Conservation (phyloP, 30 jellyfish, hydroid and myxozoan species). For the Aurelia coerulea region DNA sequence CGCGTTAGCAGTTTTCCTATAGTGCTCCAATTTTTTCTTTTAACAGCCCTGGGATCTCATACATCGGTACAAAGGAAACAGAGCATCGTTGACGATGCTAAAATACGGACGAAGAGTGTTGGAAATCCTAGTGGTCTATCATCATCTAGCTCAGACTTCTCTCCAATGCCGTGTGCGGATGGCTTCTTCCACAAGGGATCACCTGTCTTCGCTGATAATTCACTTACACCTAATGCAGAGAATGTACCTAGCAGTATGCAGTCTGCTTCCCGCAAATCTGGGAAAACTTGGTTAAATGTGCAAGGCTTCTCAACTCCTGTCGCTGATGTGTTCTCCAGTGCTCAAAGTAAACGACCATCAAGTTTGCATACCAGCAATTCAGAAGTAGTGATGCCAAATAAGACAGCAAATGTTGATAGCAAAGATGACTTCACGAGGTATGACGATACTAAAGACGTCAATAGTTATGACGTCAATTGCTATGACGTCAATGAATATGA, state of each 20-base stretch:
- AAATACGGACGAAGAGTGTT: too few relatives aligned
- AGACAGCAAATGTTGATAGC: background rate
- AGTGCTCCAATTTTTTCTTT: too few relatives aligned
- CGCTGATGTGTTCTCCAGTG: background rate
- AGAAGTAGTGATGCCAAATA: background rate
- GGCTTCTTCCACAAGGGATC: slow-evolving; percentile 50
- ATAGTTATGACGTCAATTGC: background rate
- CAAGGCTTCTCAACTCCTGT: background rate
- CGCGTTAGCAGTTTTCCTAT: too few relatives aligned
- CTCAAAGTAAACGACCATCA: background rate
- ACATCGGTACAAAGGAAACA: too few relatives aligned
- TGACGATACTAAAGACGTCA: background rate
- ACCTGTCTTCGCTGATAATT: slow-evolving; percentile 10
- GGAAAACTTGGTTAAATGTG: background rate
- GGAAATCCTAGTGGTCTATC: too few relatives aligned
- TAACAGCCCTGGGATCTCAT: too few relatives aligned
- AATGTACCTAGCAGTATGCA: background rate
- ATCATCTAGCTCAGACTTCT: slow-evolving; percentile 4
- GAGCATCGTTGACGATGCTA: too few relatives aligned
- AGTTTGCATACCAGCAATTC: background rate
- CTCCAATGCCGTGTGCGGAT: slow-evolving; percentile 57
- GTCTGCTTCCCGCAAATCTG: too few relatives aligned
- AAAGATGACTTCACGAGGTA: background rate
- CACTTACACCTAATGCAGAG: background rate
- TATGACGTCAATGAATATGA: background rate